phyloP scores from a whole-genome alignment of 1,140 invertebrate genomes.

The Drosophila pectinifera region DNA sequence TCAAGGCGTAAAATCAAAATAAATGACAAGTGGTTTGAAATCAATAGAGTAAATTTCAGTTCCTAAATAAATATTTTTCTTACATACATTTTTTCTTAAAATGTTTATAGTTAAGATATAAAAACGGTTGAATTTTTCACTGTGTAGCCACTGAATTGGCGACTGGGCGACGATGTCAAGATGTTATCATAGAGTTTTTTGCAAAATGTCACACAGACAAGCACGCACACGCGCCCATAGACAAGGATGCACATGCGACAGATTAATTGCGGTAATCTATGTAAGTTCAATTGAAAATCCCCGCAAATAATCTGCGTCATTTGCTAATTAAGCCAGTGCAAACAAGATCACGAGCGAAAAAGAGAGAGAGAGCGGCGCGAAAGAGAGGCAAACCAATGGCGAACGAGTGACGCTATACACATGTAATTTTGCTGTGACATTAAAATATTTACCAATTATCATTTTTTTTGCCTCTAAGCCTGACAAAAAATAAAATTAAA shows the following conservation, averaged over 20 bases:
- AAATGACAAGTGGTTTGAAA: fast-evolving
- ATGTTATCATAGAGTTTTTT: constrained; percentile 61
- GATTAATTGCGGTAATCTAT: constrained; percentile 58
- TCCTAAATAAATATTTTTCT: too few relatives aligned
- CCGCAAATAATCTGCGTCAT: constrained; percentile 56
- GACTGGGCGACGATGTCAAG: constrained; percentile 51
- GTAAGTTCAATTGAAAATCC: constrained; percentile 69
- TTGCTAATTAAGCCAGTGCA: constrained; percentile 39
- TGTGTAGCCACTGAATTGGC: constrained; percentile 8
- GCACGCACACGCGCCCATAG: not conserved
- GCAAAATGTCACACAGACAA: constrained; percentile 51
- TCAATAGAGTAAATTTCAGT: too few relatives aligned
- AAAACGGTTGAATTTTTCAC: not conserved
- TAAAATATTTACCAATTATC: constrained; percentile 60
- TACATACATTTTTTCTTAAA: not conserved
- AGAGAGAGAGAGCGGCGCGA: constrained; percentile 11
- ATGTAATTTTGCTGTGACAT: constrained; percentile 49
- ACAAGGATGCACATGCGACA: constrained; percentile 22
- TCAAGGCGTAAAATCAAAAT: not conserved
- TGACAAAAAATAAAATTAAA: constrained; percentile 57
- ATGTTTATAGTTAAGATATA: not conserved
- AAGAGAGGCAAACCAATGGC: not conserved
- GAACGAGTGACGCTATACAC: constrained; percentile 38
- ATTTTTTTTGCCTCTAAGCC: constrained; percentile 51
- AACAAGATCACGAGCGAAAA: constrained; percentile 54